A percentile compares a stretch with the other conserved stretches of the same genome.
These are phyloP conservation scores for Lagenorhynchus albirostris DNA, from an alignment of 2,113 vertebrate species.

Conservation along the genomic window DNA sequence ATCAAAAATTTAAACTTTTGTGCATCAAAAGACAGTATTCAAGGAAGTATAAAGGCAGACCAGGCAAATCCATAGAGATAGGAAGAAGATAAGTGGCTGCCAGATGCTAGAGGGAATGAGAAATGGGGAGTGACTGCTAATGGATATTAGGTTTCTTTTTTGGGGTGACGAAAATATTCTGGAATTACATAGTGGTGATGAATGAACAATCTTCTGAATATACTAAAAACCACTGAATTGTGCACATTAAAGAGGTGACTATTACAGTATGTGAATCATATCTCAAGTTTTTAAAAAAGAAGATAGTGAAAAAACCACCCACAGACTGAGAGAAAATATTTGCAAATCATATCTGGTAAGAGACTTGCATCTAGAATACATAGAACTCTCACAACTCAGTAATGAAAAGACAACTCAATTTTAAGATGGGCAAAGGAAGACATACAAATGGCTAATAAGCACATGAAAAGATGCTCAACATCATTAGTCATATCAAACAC, in stretches of 20 bases:
- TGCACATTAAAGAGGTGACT: neutral
- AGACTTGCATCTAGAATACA: neutral
- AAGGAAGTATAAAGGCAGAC: neutral
- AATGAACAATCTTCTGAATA: neutral
- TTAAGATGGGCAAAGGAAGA: neutral
- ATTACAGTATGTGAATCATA: neutral
- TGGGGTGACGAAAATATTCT: neutral
- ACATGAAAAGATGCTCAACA: neutral
- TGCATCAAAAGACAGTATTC: neutral
- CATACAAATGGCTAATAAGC: neutral
- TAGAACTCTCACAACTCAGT: neutral
- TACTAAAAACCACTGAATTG: neutral
- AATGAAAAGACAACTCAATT: neutral
- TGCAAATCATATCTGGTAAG: neutral
- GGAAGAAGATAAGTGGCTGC: neutral
- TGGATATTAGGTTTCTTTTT: neutral
- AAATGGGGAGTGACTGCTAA: neutral
- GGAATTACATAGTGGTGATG: neutral
- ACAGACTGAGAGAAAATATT: neutral
- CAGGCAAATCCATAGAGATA: neutral
- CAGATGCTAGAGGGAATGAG: neutral
- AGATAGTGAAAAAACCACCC: neutral
- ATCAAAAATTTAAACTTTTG: neutral
- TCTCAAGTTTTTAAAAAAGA: neutral
- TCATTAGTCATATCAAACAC: neutral